Conservation (phyloP, 1,140 invertebrate species). For the Apis laboriosa region DNA sequence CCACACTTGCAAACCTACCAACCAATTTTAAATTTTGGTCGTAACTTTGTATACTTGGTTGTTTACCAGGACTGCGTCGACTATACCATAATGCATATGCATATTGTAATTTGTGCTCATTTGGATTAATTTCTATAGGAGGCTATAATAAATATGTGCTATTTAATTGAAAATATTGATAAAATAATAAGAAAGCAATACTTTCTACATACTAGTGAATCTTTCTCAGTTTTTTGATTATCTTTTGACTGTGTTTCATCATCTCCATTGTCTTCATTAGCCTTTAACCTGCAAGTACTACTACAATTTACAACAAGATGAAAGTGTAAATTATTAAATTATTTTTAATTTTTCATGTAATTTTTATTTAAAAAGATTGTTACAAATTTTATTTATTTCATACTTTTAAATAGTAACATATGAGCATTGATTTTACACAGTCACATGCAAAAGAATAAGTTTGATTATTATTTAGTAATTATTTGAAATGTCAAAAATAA, state of each 20-base stretch:
- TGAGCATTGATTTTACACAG: background rate
- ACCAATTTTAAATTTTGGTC: constrained; percentile 89
- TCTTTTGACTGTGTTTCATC: constrained; percentile 80
- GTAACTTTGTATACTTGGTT: constrained; percentile 85
- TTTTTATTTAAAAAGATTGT: background rate
- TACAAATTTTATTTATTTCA: background rate
- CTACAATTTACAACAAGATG: constrained; percentile 27
- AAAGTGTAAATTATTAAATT: background rate
- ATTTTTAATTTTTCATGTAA: background rate
- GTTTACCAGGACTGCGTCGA: constrained; percentile 86
- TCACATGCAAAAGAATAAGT: background rate
- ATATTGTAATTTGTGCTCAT: constrained; percentile 94
- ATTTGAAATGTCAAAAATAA: background rate
- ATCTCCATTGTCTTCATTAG: constrained; percentile 83
- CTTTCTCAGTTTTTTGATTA: constrained; percentile 76
- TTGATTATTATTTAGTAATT: background rate
- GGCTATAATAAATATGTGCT: constrained; percentile 69
- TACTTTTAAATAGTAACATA: background rate
- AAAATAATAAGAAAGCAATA: constrained; percentile 8
- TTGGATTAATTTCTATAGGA: constrained; percentile 85
- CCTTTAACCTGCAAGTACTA: constrained; percentile 80
- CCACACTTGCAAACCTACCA: constrained; percentile 93
- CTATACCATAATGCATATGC: constrained; percentile 96
- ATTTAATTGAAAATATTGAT: constrained; percentile 23
- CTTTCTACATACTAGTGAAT: constrained; percentile 74